Base-by-base conservation (phyloP, 2,797 vertebrate species). In the Lacerta agilis region DNA sequence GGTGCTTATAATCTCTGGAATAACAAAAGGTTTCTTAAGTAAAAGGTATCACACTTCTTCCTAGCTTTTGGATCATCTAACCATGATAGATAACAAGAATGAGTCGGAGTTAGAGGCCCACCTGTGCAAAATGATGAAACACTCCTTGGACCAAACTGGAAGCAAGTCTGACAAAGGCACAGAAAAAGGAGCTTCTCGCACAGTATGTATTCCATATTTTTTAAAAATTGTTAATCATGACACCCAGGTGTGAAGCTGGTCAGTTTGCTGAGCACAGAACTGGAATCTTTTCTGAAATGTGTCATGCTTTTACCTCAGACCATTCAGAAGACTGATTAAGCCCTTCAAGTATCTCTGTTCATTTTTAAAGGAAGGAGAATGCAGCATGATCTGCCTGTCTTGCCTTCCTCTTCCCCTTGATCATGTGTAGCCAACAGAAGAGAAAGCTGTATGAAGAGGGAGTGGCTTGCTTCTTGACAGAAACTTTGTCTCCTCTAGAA, bases 41-140 rank as follows among this genome's bases (percentile, higher is more conserved):
- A 8, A 82, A 89, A 11, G 43, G 75, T 10, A 0, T 18, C 38
- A 17, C 0, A 82, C 33, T 93, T 43, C 84, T 81, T 75, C n/a
- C 83, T 93, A 99, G 98, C 99, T 99, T 91, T 96, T 99, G 87
- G 99, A 99, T 94, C 99, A 99, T 92, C 94, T 99, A 49, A 98
- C 98, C 0, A 98, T 99, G 98, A 99, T 99, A 43, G 99, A 99
- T 91, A 99, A 99, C 87, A 98, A 98, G 89, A 99, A 98, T 2
- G 99, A 99, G 92, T 99, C 99, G 0, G 98, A 99, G 91, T 94
- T 99, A 92, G 99, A 99, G 93, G 97, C 98, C 43, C 97, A 99
- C 79, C 96, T 99, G 15, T 97, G 98, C 88, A 96, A 98, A 36
- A 97, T 98, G 91, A 98, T 99, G 96, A 99, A 99, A 94, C 98